Evolutionary conservation across 2,113 vertebrate genomes (phyloP).

Genomic region (Lipophrys pholis): DNA sequence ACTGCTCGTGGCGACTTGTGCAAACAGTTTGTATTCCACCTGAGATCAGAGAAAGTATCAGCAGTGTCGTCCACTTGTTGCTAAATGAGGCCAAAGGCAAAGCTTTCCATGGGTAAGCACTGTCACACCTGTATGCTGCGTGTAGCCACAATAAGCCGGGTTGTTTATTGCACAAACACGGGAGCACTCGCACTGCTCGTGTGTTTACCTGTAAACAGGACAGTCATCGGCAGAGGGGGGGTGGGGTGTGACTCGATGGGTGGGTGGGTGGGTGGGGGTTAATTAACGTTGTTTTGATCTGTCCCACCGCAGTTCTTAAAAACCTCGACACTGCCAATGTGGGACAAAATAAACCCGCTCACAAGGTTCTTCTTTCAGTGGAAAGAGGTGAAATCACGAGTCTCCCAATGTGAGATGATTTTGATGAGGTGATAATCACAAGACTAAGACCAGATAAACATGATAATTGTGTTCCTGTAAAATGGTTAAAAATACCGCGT

Average conservation of each 20-base stretch:
- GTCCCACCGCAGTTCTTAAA: not conserved
- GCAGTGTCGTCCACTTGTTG: conserved; percentile 45
- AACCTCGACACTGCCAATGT: not conserved
- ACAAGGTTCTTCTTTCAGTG: conserved; percentile 55
- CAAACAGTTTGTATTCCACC: conserved; percentile 66
- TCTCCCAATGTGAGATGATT: conserved; percentile 63
- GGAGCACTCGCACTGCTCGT: conserved; percentile 47
- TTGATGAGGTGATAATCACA: conserved; percentile 71
- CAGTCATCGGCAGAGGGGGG: conserved; percentile 28
- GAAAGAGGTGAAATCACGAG: conserved; percentile 62
- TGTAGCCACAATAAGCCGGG: conserved; percentile 81
- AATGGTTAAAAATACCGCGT: conserved; percentile 70
- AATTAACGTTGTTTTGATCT: conserved; percentile 28
- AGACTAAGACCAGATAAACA: conserved; percentile 70
- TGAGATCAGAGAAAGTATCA: conserved; percentile 72
- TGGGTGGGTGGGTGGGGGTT: conserved; percentile 6
- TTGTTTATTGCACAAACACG: conserved; percentile 82
- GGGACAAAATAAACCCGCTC: conserved; percentile 36
- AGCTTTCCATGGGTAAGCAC: conserved; percentile 65
- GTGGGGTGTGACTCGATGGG: conserved; percentile 3
- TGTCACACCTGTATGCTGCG: conserved; percentile 74
- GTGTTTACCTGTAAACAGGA: conserved; percentile 81
- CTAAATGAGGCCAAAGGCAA: conserved; percentile 68
- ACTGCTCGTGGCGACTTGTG: conserved; percentile 66
- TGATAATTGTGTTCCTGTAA: conserved; percentile 66